Percentiles rank a stretch among this genome's conserved stretches.
These are phyloP conservation scores for Crioceris asparagi DNA, from an alignment of 2,888 invertebrate species.

Conservation along the genomic window DNA sequence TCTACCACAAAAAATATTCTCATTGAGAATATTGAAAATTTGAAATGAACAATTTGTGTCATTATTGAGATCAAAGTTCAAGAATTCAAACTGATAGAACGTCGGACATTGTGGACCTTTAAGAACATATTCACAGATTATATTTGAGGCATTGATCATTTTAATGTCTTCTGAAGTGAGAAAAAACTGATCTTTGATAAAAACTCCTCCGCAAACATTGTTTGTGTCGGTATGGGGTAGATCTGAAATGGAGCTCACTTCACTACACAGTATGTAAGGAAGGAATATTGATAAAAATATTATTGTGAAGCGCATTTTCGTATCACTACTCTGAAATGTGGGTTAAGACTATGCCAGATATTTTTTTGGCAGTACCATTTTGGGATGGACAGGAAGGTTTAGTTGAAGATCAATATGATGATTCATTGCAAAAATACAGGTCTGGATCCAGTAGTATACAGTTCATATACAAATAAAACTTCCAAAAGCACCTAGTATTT, in stretches of 20 bases:
- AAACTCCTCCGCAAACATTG: constrained; percentile 34
- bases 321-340: not conserved
- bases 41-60: constrained; percentile 43
- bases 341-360: not conserved
- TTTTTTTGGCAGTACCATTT: not conserved
- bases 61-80: constrained; percentile 43
- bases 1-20: constrained; percentile 42
- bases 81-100: constrained; percentile 44
- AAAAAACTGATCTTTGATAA: constrained; percentile 39
- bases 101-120: constrained; percentile 41
- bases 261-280: not conserved
- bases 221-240: no score
- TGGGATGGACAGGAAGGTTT: not conserved
- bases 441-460: not conserved
- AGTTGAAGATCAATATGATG: no score
- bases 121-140: constrained; percentile 41
- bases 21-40: constrained; percentile 41
- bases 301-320: not conserved
- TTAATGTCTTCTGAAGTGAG: constrained; percentile 46
- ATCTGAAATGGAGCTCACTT: no score
- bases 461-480: not conserved
- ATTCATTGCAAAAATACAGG: no score
- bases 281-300: not conserved
- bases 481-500: no score
- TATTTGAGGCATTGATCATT: constrained; percentile 35